These are phyloP conservation scores for Caenorhabditis wallacei DNA, from an alignment of 2,888 invertebrate genomes.

Conservation along the genomic window DNA sequence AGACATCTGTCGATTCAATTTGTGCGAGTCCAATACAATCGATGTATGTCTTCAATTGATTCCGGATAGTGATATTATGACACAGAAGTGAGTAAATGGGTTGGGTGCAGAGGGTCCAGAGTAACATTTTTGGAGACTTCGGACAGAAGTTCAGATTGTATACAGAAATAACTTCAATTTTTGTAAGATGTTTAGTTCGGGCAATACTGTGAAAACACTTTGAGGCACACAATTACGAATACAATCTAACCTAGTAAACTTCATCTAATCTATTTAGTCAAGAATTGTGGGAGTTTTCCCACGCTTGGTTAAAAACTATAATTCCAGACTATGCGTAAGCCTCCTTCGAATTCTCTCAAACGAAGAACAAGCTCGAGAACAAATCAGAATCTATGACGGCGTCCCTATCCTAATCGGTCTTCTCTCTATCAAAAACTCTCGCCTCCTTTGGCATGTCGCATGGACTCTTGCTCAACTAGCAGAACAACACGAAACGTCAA, in stretches of 20 bases:
- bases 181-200: too few species aligned
- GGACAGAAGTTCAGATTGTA: too few species aligned
- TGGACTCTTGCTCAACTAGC: constrained; percentile 85
- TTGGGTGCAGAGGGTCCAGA: too few species aligned
- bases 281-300: too few species aligned
- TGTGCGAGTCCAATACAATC: constrained; percentile 73
- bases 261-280: too few species aligned
- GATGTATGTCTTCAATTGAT: constrained; percentile 73
- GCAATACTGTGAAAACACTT: too few species aligned
- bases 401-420: constrained; percentile 81
- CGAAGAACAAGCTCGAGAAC: constrained; percentile 74
- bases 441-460: constrained; percentile 84
- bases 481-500: constrained; percentile 84
- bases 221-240: too few species aligned
- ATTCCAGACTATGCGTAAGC: constrained; percentile 72
- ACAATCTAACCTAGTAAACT: too few species aligned
- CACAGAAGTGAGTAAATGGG: constrained; percentile 78
- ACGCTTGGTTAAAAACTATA: too few species aligned
- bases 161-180: too few species aligned
- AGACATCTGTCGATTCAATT: constrained; percentile 61
- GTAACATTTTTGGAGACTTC: too few species aligned
- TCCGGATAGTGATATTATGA: constrained; percentile 73
- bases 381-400: constrained; percentile 77
- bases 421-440: constrained; percentile 84
- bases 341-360: constrained; percentile 74